phyloP scores from a whole-genome alignment of 2,113 vertebrate genomes.

The Polypterus senegalus region DNA sequence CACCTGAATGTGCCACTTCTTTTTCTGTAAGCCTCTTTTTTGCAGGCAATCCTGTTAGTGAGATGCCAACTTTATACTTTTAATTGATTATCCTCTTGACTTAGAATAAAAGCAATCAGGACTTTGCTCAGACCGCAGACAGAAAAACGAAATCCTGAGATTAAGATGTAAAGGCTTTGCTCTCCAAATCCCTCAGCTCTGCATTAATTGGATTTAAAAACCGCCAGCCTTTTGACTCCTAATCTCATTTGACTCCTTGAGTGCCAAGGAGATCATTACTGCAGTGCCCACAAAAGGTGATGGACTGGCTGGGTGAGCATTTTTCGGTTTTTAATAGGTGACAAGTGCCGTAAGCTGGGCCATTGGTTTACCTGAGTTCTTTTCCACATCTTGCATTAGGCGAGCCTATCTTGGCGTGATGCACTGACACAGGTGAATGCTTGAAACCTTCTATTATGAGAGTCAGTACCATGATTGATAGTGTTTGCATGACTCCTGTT shows the following conservation, averaged over 20 bases:
- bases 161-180: conserved; percentile 31
- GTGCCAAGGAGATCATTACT: conserved; percentile 39
- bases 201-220: conserved; percentile 38
- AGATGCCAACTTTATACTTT: conserved; percentile 32
- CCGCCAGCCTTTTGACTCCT: conserved; percentile 35
- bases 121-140: conserved; percentile 48
- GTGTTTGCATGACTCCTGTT: conserved; percentile 16
- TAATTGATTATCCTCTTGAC: conserved; percentile 28
- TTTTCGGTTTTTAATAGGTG: conserved; percentile 48
- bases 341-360: conserved; percentile 27
- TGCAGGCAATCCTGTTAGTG: conserved; percentile 21
- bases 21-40: conserved; percentile 27
- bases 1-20: conserved; percentile 11
- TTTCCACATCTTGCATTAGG: conserved; percentile 15
- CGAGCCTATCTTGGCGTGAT: too few relatives aligned
- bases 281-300: conserved; percentile 29
- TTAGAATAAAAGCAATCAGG: conserved; percentile 40
- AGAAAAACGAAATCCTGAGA: conserved; percentile 31
- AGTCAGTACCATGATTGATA: conserved; percentile 22
- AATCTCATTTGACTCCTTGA: conserved; percentile 47
- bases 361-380: conserved; percentile 12
- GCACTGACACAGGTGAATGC: too few relatives aligned
- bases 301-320: conserved; percentile 22
- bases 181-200: conserved; percentile 38
- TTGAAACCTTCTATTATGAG: conserved; percentile 15